Base-by-base conservation (phyloP, 2,888 invertebrate genomes). In the Cotesia congregata region DNA sequence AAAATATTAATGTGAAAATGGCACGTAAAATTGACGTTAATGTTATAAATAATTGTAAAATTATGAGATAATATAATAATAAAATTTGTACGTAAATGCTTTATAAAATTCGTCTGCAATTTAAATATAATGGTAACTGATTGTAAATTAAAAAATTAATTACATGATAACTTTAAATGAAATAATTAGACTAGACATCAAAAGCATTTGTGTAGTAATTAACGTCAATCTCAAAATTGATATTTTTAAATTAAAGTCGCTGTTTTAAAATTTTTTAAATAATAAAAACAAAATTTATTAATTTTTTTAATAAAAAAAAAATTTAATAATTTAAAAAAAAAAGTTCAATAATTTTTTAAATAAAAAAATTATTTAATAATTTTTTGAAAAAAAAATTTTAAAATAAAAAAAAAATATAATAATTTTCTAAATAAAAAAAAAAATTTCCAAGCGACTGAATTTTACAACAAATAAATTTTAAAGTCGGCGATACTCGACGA, bases 171-270 rank as follows among this genome's bases (percentile, higher is more conserved):
- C 61, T 40, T n/a, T n/a, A 50, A 59, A 69, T 30, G 69, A 77
- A 68, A 71, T 65, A 71, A 74, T 80, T 78, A 78, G 78, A 80
- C 80, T 74, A 80, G 79, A 78, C 77, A 74, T 76, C 72, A 72
- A 75, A 79, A 80, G 75, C 78, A 77, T 79, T 75, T 72, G 69
- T 41, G 71, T 69, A 59, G 1, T 17, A 17, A 17, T 60, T 72
- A 69, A 71, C 70, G 50, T 75, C 20, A 50, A 59, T 73, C 7
- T 50, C 50, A 30, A n/a, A 39, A 20, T 39, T 61, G 41, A 17
- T n/a, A n/a, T 61, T 59, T 7, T 59, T 71, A n/a, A 39, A 71
- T 15, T 1, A 17, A 61, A 61, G 30, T 41, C 20, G 6, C 20
- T 7, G 30, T 30, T 30, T 30, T 30, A 30, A 30, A 30, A 30